Percentiles rank a stretch among this genome's conserved stretches.
phyloP scores from a whole-genome alignment of 2,797 vertebrate genomes.

The Pelodytes ibericus region DNA sequence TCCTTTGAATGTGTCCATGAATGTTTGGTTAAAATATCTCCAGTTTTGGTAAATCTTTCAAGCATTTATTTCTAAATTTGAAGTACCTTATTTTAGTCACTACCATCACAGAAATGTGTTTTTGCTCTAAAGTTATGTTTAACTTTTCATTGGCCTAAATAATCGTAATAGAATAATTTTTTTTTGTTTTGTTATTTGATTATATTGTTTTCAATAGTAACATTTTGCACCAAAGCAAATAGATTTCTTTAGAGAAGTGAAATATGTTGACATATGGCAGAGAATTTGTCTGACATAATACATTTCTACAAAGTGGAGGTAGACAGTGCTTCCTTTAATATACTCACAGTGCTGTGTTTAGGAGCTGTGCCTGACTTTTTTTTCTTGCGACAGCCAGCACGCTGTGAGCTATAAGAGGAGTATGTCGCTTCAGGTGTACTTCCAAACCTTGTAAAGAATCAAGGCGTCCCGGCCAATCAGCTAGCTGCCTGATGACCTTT shows the following conservation, averaged over 20 bases:
- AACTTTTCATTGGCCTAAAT: too few relatives aligned
- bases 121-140: too few relatives aligned
- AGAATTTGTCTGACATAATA: constrained; percentile 70
- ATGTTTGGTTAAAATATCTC: too few relatives aligned
- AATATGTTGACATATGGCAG: constrained; percentile 75
- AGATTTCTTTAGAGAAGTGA: constrained; percentile 57
- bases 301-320: constrained; percentile 33
- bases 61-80: too few relatives aligned
- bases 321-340: constrained; percentile 72
- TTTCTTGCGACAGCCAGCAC: constrained; percentile 65
- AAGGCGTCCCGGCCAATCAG: constrained; percentile 73
- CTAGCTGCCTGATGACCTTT: constrained; percentile 86
- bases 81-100: too few relatives aligned
- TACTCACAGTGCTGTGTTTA: constrained; percentile 70
- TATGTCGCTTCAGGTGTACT: constrained; percentile 84
- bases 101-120: too few relatives aligned
- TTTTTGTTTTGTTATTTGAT: too few relatives aligned
- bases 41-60: too few relatives aligned
- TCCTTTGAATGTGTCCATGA: too few relatives aligned
- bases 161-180: too few relatives aligned
- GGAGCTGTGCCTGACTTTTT: constrained; percentile 77
- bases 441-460: constrained; percentile 72
- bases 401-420: constrained; percentile 74
- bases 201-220: too few relatives aligned
- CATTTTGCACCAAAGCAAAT: constrained; percentile 45